Percentiles rank a stretch among this genome's conserved stretches.
Evolutionary conservation across 2,888 invertebrate genomes (phyloP).

Genomic region (Pyrocoelia pectoralis): DNA sequence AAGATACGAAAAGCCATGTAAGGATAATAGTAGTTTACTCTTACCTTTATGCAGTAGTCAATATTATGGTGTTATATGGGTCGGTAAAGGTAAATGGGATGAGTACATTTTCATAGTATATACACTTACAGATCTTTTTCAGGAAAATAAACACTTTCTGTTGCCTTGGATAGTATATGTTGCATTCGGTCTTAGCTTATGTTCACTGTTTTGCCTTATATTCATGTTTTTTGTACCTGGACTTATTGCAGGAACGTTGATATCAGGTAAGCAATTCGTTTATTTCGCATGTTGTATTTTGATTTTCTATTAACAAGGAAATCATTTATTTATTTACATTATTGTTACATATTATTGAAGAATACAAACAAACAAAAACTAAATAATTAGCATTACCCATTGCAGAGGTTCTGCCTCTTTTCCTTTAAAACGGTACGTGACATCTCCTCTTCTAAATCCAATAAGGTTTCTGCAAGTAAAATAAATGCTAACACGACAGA

Average conservation of each 20-base stretch:
- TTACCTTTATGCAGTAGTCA: constrained; percentile 19
- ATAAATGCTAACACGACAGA: too few species aligned
- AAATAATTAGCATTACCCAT: too few species aligned
- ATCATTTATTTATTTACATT: too few species aligned
- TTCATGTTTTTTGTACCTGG: constrained; percentile 30
- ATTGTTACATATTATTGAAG: too few species aligned
- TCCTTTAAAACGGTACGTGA: too few species aligned
- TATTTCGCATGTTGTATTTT: background rate
- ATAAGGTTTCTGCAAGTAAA: too few species aligned
- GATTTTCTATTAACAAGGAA: too few species aligned
- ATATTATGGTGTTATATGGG: constrained; percentile 24
- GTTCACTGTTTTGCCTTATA: constrained; percentile 21
- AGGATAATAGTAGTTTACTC: constrained; percentile 24
- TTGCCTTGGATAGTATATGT: constrained; percentile 29
- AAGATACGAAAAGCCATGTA: constrained; percentile 19
- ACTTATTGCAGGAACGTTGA: constrained; percentile 18
- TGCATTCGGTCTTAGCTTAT: constrained; percentile 23
- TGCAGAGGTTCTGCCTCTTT: too few species aligned
- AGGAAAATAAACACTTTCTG: constrained; percentile 27
- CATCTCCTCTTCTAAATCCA: too few species aligned
- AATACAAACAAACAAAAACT: too few species aligned
- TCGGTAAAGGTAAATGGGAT: constrained; percentile 17
- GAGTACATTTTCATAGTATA: background rate
- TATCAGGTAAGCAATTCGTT: constrained; percentile 18
- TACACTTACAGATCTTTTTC: background rate